phyloP scores from a whole-genome alignment of 2,113 vertebrate genomes.

The Leptobrachium ailaonicum region DNA sequence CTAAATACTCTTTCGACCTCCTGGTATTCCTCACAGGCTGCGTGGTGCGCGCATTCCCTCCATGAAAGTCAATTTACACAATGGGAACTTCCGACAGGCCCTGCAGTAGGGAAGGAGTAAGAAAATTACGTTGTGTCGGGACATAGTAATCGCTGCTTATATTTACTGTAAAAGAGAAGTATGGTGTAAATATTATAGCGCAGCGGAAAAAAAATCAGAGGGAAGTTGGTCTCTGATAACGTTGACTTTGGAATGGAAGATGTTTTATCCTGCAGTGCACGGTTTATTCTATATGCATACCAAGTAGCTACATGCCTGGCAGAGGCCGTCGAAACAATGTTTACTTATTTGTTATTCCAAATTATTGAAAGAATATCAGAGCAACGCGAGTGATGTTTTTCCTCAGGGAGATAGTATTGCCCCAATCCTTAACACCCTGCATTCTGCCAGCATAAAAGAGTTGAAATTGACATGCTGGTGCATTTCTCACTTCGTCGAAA shows the following conservation, averaged over 20 bases:
- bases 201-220: not conserved
- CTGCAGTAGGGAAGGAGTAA: not conserved
- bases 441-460: constrained; percentile 10
- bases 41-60: no score
- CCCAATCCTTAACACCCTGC: constrained; percentile 9
- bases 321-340: not conserved
- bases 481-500: not conserved
- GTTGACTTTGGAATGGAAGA: not conserved
- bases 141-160: constrained; percentile 13
- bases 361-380: constrained; percentile 17
- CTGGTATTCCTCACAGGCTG: no score
- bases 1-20: no score
- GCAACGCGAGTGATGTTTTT: not conserved
- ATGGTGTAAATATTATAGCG: not conserved
- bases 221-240: not conserved
- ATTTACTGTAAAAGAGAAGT: not conserved
- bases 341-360: constrained; percentile 7
- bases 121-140: not conserved
- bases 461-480: constrained; percentile 12
- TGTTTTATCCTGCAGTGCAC: constrained; percentile 21
- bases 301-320: not conserved
- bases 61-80: not conserved
- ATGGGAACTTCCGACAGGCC: not conserved
- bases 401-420: constrained; percentile 7
- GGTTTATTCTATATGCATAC: constrained; percentile 10